Conservation (phyloP, 2,797 vertebrate genomes). For the Buphagus erythrorhynchus region DNA sequence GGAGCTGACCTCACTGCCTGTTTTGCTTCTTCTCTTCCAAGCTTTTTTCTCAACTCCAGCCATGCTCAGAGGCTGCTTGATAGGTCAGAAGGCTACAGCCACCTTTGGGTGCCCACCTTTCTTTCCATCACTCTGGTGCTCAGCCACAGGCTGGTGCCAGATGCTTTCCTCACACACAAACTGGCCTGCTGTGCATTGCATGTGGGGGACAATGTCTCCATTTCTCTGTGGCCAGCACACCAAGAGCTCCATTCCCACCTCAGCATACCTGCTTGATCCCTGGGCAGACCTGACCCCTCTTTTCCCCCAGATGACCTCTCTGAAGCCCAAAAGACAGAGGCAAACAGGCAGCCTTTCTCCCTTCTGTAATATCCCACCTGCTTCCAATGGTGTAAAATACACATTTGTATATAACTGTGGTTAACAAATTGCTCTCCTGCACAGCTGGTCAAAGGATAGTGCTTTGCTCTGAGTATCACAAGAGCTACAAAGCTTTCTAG, state of each 20-base stretch:
- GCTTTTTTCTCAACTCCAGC: neutral
- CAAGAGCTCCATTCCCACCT: neutral
- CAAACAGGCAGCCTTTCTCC: neutral
- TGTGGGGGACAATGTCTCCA: rapidly evolving
- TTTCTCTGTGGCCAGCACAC: neutral
- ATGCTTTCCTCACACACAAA: neutral
- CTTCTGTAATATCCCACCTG: neutral
- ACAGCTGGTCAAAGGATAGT: neutral
- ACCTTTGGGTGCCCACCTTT: neutral
- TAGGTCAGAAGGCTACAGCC: neutral
- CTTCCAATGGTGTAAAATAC: neutral
- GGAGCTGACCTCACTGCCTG: neutral
- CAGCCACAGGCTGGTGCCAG: neutral
- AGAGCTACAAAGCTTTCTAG: neutral
- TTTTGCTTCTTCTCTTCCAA: neutral
- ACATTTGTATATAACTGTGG: neutral
- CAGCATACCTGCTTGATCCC: neutral
- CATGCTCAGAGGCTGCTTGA: neutral
- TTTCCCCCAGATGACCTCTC: neutral
- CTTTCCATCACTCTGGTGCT: neutral
- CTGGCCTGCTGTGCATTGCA: neutral
- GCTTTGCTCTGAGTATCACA: neutral
- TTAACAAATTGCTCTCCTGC: neutral
- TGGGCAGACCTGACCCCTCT: neutral
- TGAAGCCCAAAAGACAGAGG: neutral